Conservation (phyloP, 2,888 invertebrate genomes). For the Drosophila meridionalis region DNA sequence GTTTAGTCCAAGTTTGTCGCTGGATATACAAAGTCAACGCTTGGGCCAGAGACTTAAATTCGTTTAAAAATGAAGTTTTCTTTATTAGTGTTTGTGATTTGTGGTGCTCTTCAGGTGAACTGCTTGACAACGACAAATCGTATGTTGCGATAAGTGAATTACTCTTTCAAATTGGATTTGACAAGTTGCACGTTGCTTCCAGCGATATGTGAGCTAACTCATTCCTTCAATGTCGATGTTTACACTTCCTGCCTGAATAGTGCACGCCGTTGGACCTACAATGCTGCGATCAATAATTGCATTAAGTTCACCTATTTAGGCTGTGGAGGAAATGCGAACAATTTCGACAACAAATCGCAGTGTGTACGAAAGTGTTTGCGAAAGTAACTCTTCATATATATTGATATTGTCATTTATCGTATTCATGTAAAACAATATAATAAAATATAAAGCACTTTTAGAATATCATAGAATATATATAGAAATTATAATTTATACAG, state of each 20-base stretch:
- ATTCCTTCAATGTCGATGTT: conserved; percentile 40
- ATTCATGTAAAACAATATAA: background rate
- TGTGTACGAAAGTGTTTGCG: background rate
- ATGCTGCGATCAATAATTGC: conserved; percentile 21
- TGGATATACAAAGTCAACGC: conserved; percentile 6
- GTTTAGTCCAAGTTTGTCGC: conserved; percentile 5
- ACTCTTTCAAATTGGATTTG: background rate
- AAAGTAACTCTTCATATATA: too few species aligned
- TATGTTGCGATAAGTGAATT: conserved; percentile 14
- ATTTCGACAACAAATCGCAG: conserved; percentile 36
- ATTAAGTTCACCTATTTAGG: conserved; percentile 46
- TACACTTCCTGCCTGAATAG: conserved; percentile 6
- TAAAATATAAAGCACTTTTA: background rate
- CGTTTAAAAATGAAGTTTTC: conserved; percentile 28
- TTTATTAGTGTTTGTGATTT: conserved; percentile 25
- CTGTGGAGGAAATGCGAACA: conserved; percentile 59
- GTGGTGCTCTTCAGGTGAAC: conserved; percentile 31
- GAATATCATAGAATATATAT: background rate
- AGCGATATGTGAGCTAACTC: conserved; percentile 45
- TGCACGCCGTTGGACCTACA: conserved; percentile 4
- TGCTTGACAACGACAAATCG: conserved; percentile 30
- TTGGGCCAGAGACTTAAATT: background rate
- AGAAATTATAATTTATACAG: too few species aligned
- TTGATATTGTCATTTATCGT: background rate
- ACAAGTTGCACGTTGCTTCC: background rate